phyloP scores from a whole-genome alignment of 2,888 invertebrate genomes.

The Elysia crispata region DNA sequence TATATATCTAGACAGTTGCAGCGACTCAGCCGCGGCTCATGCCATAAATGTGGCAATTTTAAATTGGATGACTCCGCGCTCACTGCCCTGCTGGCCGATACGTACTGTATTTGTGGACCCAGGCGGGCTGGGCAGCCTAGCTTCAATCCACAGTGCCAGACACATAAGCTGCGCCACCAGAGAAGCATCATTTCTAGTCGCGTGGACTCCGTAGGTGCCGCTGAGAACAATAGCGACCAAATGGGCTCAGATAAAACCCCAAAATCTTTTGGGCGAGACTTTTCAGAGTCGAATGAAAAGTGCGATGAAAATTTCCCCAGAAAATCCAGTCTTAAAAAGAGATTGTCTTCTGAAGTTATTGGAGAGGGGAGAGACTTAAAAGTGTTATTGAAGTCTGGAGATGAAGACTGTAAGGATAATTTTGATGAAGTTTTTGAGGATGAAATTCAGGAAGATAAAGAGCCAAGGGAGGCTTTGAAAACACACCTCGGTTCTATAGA shows the following conservation, averaged over 20 bases:
- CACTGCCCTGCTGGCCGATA: slow-evolving; percentile 29
- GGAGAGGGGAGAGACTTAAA: slow-evolving; percentile 54
- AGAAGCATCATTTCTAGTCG: neutral
- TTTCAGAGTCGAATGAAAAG: neutral
- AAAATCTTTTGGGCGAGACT: neutral
- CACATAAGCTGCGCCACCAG: slow-evolving; percentile 48
- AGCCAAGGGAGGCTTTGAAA: neutral
- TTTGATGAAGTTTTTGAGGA: slow-evolving; percentile 57
- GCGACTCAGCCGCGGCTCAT: slow-evolving; percentile 44
- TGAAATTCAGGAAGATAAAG: slow-evolving; percentile 37
- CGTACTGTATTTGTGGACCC: slow-evolving; percentile 53
- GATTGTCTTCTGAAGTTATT: neutral
- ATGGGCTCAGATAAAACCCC: too few relatives aligned
- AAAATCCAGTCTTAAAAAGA: slow-evolving; percentile 52
- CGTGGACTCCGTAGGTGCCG: neutral
- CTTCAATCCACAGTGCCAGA: slow-evolving; percentile 35
- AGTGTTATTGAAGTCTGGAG: slow-evolving; percentile 64
- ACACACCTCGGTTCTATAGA: slow-evolving; percentile 49
- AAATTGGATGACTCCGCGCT: slow-evolving; percentile 34
- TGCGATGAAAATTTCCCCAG: slow-evolving; percentile 45
- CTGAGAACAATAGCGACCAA: too few relatives aligned
- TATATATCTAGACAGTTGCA: slow-evolving; percentile 7
- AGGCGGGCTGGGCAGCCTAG: slow-evolving; percentile 42
- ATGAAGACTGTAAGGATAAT: slow-evolving; percentile 56
- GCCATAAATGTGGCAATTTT: slow-evolving; percentile 49